Percentiles rank a stretch among this genome's conserved stretches.
Conservation (phyloP, 1,140 invertebrate species). For the Ridgeia piscesae region DNA sequence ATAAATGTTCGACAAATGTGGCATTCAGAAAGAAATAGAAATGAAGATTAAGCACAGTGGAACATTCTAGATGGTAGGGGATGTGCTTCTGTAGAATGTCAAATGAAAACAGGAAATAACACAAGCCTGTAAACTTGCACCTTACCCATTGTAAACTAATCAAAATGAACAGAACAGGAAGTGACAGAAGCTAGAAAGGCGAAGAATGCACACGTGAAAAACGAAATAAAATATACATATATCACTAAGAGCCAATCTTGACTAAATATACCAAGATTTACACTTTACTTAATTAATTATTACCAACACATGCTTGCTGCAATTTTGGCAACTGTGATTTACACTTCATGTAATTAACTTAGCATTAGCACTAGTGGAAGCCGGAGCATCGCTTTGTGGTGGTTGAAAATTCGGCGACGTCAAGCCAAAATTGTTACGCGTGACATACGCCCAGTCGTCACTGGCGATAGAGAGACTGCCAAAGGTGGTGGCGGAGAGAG, state of each 20-base stretch:
- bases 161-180: neutral
- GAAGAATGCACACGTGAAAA: neutral
- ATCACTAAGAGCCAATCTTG: too few relatives aligned
- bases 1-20: neutral
- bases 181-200: neutral
- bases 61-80: neutral
- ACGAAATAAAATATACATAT: neutral
- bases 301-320: too few relatives aligned
- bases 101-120: neutral
- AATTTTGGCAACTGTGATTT: neutral
- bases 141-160: neutral
- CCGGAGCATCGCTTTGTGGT: neutral
- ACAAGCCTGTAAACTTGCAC: neutral
- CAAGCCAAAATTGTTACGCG: constrained; percentile 2
- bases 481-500: neutral
- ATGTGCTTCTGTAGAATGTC: neutral
- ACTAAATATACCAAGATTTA: too few relatives aligned
- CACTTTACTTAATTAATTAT: too few relatives aligned
- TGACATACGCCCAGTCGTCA: neutral
- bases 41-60: neutral
- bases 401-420: neutral
- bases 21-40: neutral
- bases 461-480: neutral
- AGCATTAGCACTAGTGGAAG: neutral
- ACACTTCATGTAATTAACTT: neutral